Evolutionary conservation across 2,888 invertebrate genomes (phyloP), one percentile per base, ranked within the genome.

Genomic region (Schizaphis graminum): DNA sequence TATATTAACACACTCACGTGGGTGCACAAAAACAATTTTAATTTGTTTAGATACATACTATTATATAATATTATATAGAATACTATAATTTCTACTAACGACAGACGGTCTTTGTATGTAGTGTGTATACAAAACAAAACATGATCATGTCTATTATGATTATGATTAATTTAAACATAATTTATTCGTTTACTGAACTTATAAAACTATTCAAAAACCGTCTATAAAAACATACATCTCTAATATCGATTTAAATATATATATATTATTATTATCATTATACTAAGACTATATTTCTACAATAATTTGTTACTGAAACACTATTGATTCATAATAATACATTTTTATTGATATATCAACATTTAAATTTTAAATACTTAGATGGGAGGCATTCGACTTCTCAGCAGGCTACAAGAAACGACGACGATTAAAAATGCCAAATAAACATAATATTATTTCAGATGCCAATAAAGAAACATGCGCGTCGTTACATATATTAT

Each of bases 301-400:
- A 47, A 61, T 90, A 90, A 47, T 61, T 90, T n/a, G 28, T 61
- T 90, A 90, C 61, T 90, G n/a, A 90, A 61, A 89, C 44, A 41
- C 57, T 57, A 44, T 41, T 49, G 61, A 61, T 89, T 89, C 28
- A 89, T 47, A 90, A n/a, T 90, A 47, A 90, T 90, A 90, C 10
- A 90, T 90, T 28, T 77, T 35, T 77, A 35, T 21, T 77, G 35
- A 77, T 35, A 35, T 41, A 77, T 77, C 21, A 89, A 57, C 57
- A 41, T 57, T 89, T 57, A 57, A 89, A 57, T 44, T 57, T 89
- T 57, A 57, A 89, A 57, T 44, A 61, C 57, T 57, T 57, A 89
- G 44, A 44, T 56, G 44, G 89, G 57, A 89, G 28, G 57, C 57
- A 44, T 89, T 56, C 28, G 89, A 57, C 41, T 57, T 44, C 28